Evolutionary conservation across 2,113 vertebrate species (phyloP).

Genomic region (Nothobranchius furzeri): DNA sequence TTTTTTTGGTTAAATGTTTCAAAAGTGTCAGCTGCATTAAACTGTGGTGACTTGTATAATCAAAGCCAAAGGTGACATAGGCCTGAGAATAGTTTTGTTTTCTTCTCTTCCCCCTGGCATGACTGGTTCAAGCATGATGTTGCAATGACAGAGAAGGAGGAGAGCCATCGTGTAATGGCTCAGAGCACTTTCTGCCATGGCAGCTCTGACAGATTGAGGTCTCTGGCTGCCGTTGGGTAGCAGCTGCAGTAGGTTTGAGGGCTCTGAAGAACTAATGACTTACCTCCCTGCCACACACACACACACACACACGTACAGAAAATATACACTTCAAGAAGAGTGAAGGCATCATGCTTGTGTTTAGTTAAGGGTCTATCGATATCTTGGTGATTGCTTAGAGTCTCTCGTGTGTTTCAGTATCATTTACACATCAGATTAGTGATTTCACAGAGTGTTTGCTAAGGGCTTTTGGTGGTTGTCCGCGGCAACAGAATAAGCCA

Average conservation of each 20-base stretch:
- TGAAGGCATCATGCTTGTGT: slow-evolving; percentile 23
- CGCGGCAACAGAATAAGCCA: slow-evolving; percentile 3
- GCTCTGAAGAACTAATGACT: slow-evolving; percentile 57
- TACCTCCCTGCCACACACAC: slow-evolving; percentile 25
- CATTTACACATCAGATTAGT: slow-evolving; percentile 42
- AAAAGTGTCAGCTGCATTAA: not conserved
- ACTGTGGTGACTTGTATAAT: slow-evolving; percentile 11
- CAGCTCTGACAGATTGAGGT: slow-evolving; percentile 78
- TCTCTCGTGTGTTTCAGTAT: slow-evolving; percentile 31
- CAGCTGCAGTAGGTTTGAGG: slow-evolving; percentile 72
- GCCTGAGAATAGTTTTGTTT: not conserved
- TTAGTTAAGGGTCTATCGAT: slow-evolving; percentile 41
- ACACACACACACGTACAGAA: slow-evolving; percentile 5
- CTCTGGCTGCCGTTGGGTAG: slow-evolving; percentile 67
- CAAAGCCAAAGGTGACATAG: slow-evolving; percentile 8
- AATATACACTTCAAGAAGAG: slow-evolving; percentile 14
- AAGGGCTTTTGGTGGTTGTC: not conserved
- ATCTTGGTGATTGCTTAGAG: slow-evolving; percentile 27
- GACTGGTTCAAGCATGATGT: slow-evolving; percentile 27
- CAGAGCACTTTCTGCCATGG: slow-evolving; percentile 27
- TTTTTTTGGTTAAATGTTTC: not conserved
- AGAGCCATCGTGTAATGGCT: slow-evolving; percentile 43
- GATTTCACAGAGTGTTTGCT: slow-evolving; percentile 22
- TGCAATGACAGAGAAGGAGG: slow-evolving; percentile 30
- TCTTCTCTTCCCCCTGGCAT: not conserved